Base-by-base conservation (phyloP, 1,140 invertebrate species). In the Neodiprion virginianus region DNA sequence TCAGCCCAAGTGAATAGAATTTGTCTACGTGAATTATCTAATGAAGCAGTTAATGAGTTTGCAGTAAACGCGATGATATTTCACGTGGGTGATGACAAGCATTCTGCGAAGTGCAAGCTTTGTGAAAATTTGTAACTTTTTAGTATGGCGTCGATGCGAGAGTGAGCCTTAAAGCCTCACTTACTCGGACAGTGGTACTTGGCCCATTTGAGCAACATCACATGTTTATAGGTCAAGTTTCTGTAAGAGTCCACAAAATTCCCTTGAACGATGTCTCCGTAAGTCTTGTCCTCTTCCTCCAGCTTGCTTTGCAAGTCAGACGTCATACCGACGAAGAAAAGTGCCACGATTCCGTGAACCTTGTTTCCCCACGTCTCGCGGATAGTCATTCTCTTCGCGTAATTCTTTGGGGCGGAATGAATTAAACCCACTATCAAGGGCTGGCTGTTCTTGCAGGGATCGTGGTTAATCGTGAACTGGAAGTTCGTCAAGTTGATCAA, bases 221-320 rank as follows among this genome's bases (percentile, higher is more conserved):
- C 92, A 85, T 96, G 95, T 86, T 97, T 97, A 81, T 96, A 95
- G 1, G 95, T 96, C 86, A 97, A 91, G 87, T 97, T 97, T 76
- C 92, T 90, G 82, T 97, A 97, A 49, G 90, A 90, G 88, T 97
- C 96, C 10, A 90, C 73, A 84, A 96, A 96, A 78, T 91, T 92
- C 47, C 94, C 95, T 86, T 96, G 94, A 40, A 96, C 90, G 72
- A 97, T 89, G 83, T 97, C 96, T 21, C 89, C 87, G 80, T 92
- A 91, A 1, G 78, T 78, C 4, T 81, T 80, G 78, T 91, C 91
- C 84, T 97, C 96, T 66, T 88, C 79, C 14, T 90, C 80, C 4
- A 96, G 79, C 12, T 81, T 79, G 0, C 83, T 74, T 77, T 93
- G 90, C 50, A 85, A 76, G 48, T 90, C 83, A 1, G 87, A 76